These are phyloP conservation scores for Zosterops pallidus DNA, from an alignment of 2,113 vertebrate genomes.

Conservation along the genomic window DNA sequence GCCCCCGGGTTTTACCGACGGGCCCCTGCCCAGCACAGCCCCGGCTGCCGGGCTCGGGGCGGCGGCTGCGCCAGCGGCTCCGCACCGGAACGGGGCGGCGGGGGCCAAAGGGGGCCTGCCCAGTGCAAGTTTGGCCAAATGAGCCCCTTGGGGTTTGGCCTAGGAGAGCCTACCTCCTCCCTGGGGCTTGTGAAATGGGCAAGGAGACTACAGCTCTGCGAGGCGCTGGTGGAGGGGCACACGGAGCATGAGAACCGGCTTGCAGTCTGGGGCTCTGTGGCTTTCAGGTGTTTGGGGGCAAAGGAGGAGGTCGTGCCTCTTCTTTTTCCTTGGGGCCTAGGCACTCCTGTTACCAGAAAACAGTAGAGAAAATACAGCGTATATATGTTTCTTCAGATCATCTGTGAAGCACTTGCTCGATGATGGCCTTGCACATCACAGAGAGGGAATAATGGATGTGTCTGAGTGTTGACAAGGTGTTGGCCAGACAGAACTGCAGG, in stretches of 20 bases:
- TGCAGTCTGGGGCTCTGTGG: background rate
- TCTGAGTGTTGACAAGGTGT: background rate
- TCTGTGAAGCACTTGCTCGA: background rate
- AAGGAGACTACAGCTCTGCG: background rate
- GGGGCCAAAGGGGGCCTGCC: background rate
- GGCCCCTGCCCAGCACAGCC: background rate
- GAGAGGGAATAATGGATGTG: background rate
- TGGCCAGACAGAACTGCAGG: background rate
- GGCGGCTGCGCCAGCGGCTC: background rate
- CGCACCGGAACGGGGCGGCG: background rate
- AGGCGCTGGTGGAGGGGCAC: background rate
- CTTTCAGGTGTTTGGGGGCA: background rate
- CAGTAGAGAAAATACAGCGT: background rate
- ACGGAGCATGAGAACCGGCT: fast-evolving
- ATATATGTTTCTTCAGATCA: background rate
- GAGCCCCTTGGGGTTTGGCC: background rate
- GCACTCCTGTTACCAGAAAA: background rate
- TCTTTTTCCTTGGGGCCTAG: background rate
- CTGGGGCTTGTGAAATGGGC: background rate
- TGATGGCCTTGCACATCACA: background rate
- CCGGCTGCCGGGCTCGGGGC: background rate
- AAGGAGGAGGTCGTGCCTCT: background rate
- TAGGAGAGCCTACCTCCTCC: background rate
- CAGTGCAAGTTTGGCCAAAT: background rate
- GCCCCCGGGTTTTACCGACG: background rate